Base-by-base conservation (phyloP, 2,888 invertebrate species). In the Catocala fraxini region DNA sequence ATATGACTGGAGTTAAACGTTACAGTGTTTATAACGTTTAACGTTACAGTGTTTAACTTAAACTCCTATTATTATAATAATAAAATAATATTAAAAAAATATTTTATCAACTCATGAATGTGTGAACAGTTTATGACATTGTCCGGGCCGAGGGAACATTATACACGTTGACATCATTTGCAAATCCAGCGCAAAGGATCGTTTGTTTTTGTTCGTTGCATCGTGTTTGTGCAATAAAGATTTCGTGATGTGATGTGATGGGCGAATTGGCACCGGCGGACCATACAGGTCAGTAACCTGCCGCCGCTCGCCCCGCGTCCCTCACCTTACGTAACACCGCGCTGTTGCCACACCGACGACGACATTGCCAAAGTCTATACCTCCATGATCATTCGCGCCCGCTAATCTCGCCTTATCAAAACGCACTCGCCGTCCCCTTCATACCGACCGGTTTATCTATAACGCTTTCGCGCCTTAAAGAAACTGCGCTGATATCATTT, bases 181-280 rank as follows among this genome's bases (percentile, higher is more conserved):
- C 71, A 73, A 77, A 72, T 79, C 64, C 72, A 71, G 63, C 71
- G 66, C 71, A 73, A 76, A 77, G 75, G 74, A 79, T 77, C 68
- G 75, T 70, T 75, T 77, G 75, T 83, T 83, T 83, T 82, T 81
- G 79, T 81, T 79, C 72, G 80, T 78, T 83, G 84, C 83, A 83
- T 79, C 77, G 80, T 76, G 80, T 86, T 87, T 86, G 89, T 90
- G 91, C 91, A 91, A 87, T 84, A 85, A 81, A 85, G 88, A 89
- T 91, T 91, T 90, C 86, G 89, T 89, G 89, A 88, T 89, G 87
- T 88, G 89, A 87, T 84, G 91, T 89, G 90, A 89, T 89, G 91
- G 85, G 86, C 89, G 90, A 92, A 92, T 93, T 94, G 94, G 93
- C 93, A 92, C 88, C 84, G 89, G 78, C 90, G 86, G 88, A 86